These are phyloP conservation scores for Galerucella pusilla DNA, from an alignment of 2,888 invertebrate genomes.

Conservation along the genomic window DNA sequence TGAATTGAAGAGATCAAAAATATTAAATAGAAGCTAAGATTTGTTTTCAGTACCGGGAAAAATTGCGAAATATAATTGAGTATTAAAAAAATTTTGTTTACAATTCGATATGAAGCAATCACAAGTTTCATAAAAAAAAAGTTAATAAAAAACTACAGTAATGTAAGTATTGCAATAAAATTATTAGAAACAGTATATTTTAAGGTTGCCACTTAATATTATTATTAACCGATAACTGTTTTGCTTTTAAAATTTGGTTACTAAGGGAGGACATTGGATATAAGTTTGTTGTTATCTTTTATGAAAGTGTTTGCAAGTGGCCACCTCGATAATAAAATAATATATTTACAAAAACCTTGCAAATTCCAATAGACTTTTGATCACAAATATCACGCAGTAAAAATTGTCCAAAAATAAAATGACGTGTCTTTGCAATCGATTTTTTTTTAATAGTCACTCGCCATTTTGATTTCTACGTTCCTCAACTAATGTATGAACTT, in stretches of 20 bases:
- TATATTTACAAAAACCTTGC: not conserved
- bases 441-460: constrained; percentile 5
- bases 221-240: not conserved
- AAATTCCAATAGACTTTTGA: not conserved
- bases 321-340: not conserved
- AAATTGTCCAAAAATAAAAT: not conserved
- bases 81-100: not conserved
- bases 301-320: not conserved
- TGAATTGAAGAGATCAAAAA: not conserved
- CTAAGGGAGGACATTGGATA: no score
- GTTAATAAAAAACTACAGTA: constrained; percentile 11
- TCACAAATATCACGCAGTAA: not conserved
- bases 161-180: constrained; percentile 22
- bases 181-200: not conserved
- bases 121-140: not conserved
- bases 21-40: not conserved
- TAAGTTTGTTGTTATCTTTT: not conserved
- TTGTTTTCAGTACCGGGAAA: not conserved
- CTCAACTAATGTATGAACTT: constrained; percentile 71
- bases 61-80: not conserved
- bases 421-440: not conserved
- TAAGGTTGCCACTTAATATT: not conserved
- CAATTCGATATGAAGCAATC: not conserved
- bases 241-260: no score
- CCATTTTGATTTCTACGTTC: constrained; percentile 62